phyloP scores from a whole-genome alignment of 2,113 vertebrate genomes.

The Smithornis capensis region DNA sequence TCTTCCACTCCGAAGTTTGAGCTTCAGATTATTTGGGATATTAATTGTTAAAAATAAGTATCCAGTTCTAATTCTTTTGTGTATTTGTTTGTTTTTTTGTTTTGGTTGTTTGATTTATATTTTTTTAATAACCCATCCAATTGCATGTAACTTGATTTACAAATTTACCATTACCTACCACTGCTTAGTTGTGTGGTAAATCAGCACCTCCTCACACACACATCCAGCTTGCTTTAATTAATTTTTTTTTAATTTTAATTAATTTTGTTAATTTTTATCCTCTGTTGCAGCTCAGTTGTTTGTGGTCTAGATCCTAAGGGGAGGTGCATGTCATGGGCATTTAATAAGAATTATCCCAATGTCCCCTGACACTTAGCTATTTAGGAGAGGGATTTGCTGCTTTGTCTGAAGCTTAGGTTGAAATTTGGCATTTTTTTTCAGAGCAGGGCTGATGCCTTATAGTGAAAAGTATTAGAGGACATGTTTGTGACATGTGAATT shows the following conservation, averaged over 20 bases:
- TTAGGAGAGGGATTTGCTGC: background rate
- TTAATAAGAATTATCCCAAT: background rate
- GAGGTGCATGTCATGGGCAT: background rate
- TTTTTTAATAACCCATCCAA: background rate
- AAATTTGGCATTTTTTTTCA: background rate
- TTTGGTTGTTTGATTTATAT: background rate
- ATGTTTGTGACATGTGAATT: background rate
- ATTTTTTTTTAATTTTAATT: no score
- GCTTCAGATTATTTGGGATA: background rate
- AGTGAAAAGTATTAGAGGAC: background rate
- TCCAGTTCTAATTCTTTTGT: background rate
- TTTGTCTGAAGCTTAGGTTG: background rate
- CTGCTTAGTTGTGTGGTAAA: background rate
- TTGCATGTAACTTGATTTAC: background rate
- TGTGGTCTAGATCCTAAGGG: background rate
- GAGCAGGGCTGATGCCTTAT: background rate
- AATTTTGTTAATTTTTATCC: background rate
- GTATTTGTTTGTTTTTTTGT: background rate
- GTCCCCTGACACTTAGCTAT: background rate
- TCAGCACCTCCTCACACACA: background rate
- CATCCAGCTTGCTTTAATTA: background rate
- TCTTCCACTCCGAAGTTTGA: background rate
- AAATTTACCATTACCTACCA: background rate
- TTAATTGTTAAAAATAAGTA: background rate
- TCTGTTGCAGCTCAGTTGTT: background rate